Evolutionary conservation across 2,888 invertebrate species (phyloP).

Genomic region (Busseola fusca): DNA sequence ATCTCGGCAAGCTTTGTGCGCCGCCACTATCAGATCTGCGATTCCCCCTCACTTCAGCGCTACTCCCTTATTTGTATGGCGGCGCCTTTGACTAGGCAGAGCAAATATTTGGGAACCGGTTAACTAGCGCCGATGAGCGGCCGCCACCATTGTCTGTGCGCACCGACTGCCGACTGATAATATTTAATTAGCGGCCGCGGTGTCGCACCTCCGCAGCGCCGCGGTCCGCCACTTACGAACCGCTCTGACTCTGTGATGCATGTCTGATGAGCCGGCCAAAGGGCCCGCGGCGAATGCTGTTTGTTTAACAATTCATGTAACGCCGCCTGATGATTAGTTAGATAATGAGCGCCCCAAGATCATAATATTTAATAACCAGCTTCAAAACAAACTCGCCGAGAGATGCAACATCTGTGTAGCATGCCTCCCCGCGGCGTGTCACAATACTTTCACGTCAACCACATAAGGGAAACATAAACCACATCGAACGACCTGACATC

Average conservation of each 20-base stretch:
- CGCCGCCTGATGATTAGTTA: constrained; percentile 77
- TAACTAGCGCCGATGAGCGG: constrained; percentile 85
- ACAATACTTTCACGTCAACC: constrained; percentile 67
- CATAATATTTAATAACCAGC: constrained; percentile 71
- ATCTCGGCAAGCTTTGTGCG: constrained; percentile 80
- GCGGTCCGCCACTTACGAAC: constrained; percentile 70
- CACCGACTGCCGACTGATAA: constrained; percentile 83
- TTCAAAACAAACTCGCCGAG: constrained; percentile 62
- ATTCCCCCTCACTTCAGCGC: constrained; percentile 68
- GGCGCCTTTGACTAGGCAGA: constrained; percentile 83
- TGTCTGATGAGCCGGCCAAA: constrained; percentile 75
- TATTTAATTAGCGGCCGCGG: constrained; percentile 87
- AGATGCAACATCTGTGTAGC: constrained; percentile 64
- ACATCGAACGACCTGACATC: constrained; percentile 61
- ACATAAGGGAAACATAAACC: constrained; percentile 70
- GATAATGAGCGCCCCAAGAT: constrained; percentile 76
- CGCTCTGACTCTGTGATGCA: constrained; percentile 68
- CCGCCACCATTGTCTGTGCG: constrained; percentile 82
- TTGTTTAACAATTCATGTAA: constrained; percentile 78
- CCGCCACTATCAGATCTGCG: constrained; percentile 82
- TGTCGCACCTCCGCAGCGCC: constrained; percentile 86
- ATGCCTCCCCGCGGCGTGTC: constrained; percentile 54
- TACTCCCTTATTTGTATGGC: constrained; percentile 79
- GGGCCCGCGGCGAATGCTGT: constrained; percentile 80
- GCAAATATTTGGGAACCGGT: constrained; percentile 86